Evolutionary conservation across 2,113 vertebrate genomes (phyloP).

Genomic region (Mus pahari): DNA sequence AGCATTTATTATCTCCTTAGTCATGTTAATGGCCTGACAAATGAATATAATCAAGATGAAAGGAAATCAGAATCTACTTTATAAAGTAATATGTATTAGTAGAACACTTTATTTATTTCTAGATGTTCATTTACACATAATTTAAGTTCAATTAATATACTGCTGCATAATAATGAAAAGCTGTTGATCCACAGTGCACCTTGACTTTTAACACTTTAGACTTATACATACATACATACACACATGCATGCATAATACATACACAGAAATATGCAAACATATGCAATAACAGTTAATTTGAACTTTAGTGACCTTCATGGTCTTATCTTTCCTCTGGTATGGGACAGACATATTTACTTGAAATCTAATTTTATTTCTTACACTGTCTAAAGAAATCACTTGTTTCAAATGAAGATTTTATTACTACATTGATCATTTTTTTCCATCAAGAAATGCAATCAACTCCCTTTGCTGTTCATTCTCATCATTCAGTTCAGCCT

Average conservation of each 20-base stretch:
- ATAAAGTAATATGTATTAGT: constrained; percentile 34
- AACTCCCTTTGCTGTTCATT: too few relatives aligned
- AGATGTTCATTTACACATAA: background rate
- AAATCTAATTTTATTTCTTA: constrained; percentile 26
- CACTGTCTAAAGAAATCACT: background rate
- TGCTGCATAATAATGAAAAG: background rate
- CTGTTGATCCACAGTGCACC: background rate
- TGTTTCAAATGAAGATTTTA: background rate
- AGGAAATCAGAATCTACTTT: constrained; percentile 72
- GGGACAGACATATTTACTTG: background rate
- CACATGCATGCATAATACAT: background rate
- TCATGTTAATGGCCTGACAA: constrained; percentile 80
- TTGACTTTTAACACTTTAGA: background rate
- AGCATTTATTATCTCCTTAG: constrained; percentile 80
- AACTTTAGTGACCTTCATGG: background rate
- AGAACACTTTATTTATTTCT: background rate
- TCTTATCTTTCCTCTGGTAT: background rate
- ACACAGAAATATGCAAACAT: background rate
- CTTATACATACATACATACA: background rate
- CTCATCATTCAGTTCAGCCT: background rate
- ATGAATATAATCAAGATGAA: constrained; percentile 77
- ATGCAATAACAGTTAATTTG: background rate
- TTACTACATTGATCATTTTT: background rate
- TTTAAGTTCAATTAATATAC: background rate
- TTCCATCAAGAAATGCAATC: background rate